Percentiles rank a stretch among this genome's conserved stretches.
Evolutionary conservation across 2,888 invertebrate genomes (phyloP).

Genomic region (Laspeyria flexula): DNA sequence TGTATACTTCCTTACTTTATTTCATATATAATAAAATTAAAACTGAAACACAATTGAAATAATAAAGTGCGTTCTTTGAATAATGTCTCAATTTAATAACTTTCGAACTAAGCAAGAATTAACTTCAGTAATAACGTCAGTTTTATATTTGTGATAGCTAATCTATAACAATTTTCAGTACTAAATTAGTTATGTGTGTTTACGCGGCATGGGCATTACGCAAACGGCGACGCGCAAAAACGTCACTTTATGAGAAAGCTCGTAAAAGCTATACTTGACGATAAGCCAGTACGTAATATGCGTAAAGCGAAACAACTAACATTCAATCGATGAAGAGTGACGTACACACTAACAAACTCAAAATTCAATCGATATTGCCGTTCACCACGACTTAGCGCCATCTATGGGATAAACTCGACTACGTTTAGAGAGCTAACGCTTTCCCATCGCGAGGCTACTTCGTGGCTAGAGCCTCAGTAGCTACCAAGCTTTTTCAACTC

Average conservation of each 20-base stretch:
- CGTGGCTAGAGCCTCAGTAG: background rate
- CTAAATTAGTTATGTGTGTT: slow-evolving; percentile 39
- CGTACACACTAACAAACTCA: slow-evolving; percentile 24
- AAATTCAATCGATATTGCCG: slow-evolving; percentile 22
- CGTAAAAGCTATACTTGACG: slow-evolving; percentile 34
- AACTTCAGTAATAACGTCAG: no score
- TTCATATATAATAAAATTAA: no score
- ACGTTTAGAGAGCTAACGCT: slow-evolving; percentile 12
- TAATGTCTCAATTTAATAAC: no score
- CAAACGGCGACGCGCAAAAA: slow-evolving; percentile 42
- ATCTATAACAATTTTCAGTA: slow-evolving; percentile 30
- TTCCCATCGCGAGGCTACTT: slow-evolving; percentile 10
- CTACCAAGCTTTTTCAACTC: slow-evolving; percentile 10
- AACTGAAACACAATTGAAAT: no score
- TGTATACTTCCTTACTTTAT: no score
- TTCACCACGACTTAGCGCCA: slow-evolving; percentile 26
- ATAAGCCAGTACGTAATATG: slow-evolving; percentile 17
- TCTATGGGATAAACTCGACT: slow-evolving; percentile 26
- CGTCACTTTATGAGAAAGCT: slow-evolving; percentile 55
- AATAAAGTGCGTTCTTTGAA: no score
- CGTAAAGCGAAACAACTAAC: slow-evolving; percentile 14
- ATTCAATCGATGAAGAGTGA: slow-evolving; percentile 34
- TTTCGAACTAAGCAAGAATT: no score
- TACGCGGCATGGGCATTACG: slow-evolving; percentile 52
- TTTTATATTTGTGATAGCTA: no score